Conservation (phyloP, 2,888 invertebrate species). For the Trissolcus brochymenae region DNA sequence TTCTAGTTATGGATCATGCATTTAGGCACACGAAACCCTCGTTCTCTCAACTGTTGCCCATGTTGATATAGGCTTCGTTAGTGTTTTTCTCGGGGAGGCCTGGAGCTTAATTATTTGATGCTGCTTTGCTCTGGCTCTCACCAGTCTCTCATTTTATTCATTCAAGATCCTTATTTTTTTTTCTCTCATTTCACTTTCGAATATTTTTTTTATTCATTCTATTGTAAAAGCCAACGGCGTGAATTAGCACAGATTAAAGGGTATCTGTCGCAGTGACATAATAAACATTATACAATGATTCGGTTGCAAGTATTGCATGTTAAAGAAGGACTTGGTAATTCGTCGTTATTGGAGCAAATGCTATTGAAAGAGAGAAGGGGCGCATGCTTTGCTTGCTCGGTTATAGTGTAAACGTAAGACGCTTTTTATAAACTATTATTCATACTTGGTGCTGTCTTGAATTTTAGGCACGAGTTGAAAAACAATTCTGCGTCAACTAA, state of each 20-base stretch:
- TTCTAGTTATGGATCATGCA: conserved; percentile 22
- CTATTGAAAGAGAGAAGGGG: not conserved
- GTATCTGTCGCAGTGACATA: conserved; percentile 9
- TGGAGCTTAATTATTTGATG: not conserved
- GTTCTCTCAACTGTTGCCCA: not conserved
- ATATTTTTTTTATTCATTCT: not conserved
- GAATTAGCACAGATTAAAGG: conserved; percentile 1
- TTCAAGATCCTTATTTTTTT: not conserved
- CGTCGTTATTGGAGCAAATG: conserved; percentile 12
- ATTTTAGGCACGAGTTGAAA: not conserved
- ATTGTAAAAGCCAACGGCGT: not conserved
- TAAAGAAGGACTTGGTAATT: conserved; percentile 14
- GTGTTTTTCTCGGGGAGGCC: not conserved
- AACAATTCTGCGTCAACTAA: not conserved
- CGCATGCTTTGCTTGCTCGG: not conserved
- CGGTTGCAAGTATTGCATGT: conserved; percentile 4
- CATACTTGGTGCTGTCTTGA: not conserved
- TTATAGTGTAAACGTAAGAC: conserved; percentile 1
- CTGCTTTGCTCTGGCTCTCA: no score
- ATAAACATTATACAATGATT: conserved; percentile 13
- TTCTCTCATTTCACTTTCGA: not conserved
- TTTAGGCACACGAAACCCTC: conserved; percentile 4
- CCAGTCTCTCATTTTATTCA: not conserved
- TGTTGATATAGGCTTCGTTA: not conserved
- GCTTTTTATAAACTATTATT: not conserved